phyloP scores from a whole-genome alignment of 2,113 vertebrate species.

The Trichechus manatus region DNA sequence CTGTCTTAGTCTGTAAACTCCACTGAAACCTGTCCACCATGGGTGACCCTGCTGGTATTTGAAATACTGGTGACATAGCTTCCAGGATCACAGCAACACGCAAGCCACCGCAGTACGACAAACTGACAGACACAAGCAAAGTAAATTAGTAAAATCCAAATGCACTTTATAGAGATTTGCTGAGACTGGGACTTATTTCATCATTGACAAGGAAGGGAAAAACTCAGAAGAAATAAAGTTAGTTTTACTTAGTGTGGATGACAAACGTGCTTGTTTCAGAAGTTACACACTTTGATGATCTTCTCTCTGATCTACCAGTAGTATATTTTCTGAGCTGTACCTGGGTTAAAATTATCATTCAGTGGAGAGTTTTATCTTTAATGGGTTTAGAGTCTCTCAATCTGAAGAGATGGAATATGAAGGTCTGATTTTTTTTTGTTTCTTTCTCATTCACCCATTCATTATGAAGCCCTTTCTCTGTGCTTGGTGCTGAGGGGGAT shows the following conservation, averaged over 20 bases:
- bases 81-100: too few relatives aligned
- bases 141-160: constrained; percentile 70
- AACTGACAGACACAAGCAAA: too few relatives aligned
- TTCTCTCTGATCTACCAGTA: background rate
- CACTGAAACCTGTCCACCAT: too few relatives aligned
- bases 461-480: background rate
- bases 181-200: constrained; percentile 4
- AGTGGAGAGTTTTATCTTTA: constrained; percentile 7
- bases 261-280: background rate
- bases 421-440: background rate
- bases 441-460: background rate
- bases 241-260: background rate
- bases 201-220: constrained; percentile 15
- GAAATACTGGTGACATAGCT: too few relatives aligned
- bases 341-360: constrained; percentile 10
- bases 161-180: constrained; percentile 60
- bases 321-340: background rate
- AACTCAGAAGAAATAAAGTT: background rate
- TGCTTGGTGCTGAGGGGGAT: background rate
- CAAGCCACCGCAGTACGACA: too few relatives aligned
- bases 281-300: background rate
- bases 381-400: background rate
- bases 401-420: background rate
- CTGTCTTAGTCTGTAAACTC: too few relatives aligned
- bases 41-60: too few relatives aligned